Base-by-base conservation (phyloP, 2,888 invertebrate species). In the Drosophila histrio region DNA sequence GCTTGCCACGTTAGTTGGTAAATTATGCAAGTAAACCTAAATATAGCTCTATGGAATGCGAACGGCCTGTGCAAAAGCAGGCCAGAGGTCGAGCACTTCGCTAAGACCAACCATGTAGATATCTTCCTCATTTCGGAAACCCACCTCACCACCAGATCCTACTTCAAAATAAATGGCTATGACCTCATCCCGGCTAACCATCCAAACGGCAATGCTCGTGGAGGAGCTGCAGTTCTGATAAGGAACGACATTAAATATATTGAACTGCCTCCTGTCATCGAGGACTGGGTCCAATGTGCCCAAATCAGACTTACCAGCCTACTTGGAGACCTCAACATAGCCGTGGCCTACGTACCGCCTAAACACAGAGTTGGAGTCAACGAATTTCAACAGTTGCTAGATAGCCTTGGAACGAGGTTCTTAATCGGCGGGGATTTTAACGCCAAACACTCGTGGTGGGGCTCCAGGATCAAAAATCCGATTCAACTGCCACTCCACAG, bases 11-110 rank as follows among this genome's bases (percentile, higher is more conserved):
- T 8, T 44, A 3, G 3, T 32, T 6, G n/a, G 24, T 3, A 11
- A 8, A 36, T 0, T 26, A 9, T 56, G 34, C 34, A 56, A 57
- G 11, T 30, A 46, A 26, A 15, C 0, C 21, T 38, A 0, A 7
- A 47, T 4, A 1, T 47, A 5, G 15, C 15, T 1, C 1, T 57
- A 1, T 47, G 30, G 47, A 41, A 49, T 11, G 46, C 53, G 2
- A 53, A 60, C 38, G 53, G 53, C 46, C 7, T 47, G 46, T 47
- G 38, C 15, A 30, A 38, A 11, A 47, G 30, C 47, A 47, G n/a
- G 32, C 47, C 57, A n/a, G 41, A 41, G 5, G 47, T 58, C 1
- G 47, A 58, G 17, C 30, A 24, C 19, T n/a, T 13, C n/a, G 4
- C 21, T 0, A 47, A 49, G 17, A 58, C 57, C 1, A 41, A 58